Percentiles rank a stretch among this genome's conserved stretches.
Evolutionary conservation across 2,113 vertebrate genomes (phyloP).

Genomic region (Lamprologus speciosus): DNA sequence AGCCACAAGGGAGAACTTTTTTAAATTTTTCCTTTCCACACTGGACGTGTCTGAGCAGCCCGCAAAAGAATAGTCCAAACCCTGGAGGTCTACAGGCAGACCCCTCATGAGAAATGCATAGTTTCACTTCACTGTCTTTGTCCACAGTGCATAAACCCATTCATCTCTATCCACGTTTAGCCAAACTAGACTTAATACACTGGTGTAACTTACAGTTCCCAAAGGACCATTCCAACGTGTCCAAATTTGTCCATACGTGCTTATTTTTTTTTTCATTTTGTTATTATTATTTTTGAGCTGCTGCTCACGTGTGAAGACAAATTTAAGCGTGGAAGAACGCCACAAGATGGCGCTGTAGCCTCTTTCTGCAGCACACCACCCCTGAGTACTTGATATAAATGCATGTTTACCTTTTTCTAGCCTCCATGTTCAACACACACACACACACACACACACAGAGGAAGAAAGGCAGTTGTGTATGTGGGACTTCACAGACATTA

Average conservation of each 20-base stretch:
- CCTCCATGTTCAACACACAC: neutral
- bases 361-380: neutral
- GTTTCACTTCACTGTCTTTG: neutral
- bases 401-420: neutral
- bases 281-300: neutral
- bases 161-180: neutral
- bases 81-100: neutral
- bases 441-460: neutral
- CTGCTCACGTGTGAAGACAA: neutral
- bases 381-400: neutral
- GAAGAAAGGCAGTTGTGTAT: neutral
- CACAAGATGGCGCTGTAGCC: slow-evolving; percentile 36
- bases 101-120: neutral
- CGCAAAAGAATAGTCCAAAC: neutral
- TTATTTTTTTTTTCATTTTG: neutral
- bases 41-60: neutral
- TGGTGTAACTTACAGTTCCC: neutral
- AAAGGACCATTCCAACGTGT: neutral
- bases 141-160: neutral
- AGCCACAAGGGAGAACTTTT: neutral
- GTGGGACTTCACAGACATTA: neutral
- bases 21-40: neutral
- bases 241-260: neutral
- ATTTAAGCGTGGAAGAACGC: neutral
- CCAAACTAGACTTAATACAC: neutral